Percentiles rank a stretch among this genome's conserved stretches.
Evolutionary conservation across 2,888 invertebrate genomes (phyloP).

Genomic region (Sinohyriopsis cumingii): DNA sequence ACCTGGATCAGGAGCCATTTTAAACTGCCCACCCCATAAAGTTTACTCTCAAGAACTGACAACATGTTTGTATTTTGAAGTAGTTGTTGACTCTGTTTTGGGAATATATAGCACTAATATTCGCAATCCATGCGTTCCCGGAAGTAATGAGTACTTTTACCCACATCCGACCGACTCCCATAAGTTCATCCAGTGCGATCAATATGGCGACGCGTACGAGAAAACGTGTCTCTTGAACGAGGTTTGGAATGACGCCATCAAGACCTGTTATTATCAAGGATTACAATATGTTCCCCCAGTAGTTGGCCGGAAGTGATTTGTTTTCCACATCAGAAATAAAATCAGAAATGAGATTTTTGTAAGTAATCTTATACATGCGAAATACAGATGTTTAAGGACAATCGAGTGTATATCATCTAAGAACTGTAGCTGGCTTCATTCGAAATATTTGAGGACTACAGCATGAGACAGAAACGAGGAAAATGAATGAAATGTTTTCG

Average conservation of each 20-base stretch:
- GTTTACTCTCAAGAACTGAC: slow-evolving; percentile 36
- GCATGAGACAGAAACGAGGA: no score
- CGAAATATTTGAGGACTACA: no score
- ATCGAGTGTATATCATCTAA: no score
- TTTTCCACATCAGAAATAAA: no score
- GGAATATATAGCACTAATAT: slow-evolving; percentile 7
- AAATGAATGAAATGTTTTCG: no score
- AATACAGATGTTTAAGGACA: no score
- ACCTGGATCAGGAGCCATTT: slow-evolving; percentile 34
- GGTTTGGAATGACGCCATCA: slow-evolving; percentile 41
- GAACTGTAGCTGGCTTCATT: no score
- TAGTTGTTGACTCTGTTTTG: slow-evolving; percentile 25
- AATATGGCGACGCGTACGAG: slow-evolving; percentile 53
- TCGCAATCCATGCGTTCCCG: slow-evolving; percentile 27
- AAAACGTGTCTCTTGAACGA: slow-evolving; percentile 35
- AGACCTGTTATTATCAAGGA: slow-evolving; percentile 29
- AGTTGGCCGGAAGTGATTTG: no score
- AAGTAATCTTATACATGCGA: no score
- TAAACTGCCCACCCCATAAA: slow-evolving; percentile 32
- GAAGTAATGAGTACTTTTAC: slow-evolving; percentile 36
- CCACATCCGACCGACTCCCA: slow-evolving; percentile 39
- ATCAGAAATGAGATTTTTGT: no score
- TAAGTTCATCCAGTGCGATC: slow-evolving; percentile 59
- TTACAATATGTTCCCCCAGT: no score
- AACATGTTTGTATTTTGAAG: slow-evolving; percentile 39